A percentile compares a stretch with the other conserved stretches of the same genome.
phyloP scores from a whole-genome alignment of 2,797 vertebrate genomes.

The Myotis myotis region DNA sequence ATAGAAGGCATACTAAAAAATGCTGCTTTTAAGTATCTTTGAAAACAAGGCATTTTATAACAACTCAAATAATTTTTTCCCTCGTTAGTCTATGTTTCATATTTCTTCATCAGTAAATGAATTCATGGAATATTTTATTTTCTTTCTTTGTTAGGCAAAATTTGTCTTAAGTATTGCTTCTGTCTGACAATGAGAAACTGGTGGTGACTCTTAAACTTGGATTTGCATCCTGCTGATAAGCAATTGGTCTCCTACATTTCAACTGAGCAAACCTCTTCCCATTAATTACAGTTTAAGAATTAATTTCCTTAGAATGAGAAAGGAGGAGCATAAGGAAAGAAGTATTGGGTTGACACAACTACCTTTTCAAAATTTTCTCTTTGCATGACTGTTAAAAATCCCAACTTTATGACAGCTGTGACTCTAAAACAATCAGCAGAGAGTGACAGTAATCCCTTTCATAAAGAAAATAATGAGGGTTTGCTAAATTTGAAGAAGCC shows the following conservation, averaged over 20 bases:
- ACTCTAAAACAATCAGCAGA: not conserved
- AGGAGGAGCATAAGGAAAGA: not conserved
- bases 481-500: slow-evolving; percentile 15
- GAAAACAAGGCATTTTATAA: slow-evolving; percentile 31
- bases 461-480: not conserved
- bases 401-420: not conserved
- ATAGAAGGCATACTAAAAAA: not conserved
- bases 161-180: not conserved
- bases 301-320: not conserved
- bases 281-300: not conserved
- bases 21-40: not conserved
- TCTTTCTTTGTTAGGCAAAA: not conserved
- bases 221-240: not conserved
- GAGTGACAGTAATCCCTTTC: not conserved
- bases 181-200: not conserved
- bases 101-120: not conserved
- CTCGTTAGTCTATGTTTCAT: not conserved
- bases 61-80: not conserved
- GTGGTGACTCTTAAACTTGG: not conserved
- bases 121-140: slow-evolving; percentile 10
- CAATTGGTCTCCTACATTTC: not conserved
- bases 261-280: not conserved
- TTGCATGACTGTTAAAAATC: not conserved
- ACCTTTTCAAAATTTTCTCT: not conserved
- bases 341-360: not conserved